Evolutionary conservation across 2,797 vertebrate species (phyloP), one percentile per base, ranked within the genome.

Genomic region (Meriones psammophilus): DNA sequence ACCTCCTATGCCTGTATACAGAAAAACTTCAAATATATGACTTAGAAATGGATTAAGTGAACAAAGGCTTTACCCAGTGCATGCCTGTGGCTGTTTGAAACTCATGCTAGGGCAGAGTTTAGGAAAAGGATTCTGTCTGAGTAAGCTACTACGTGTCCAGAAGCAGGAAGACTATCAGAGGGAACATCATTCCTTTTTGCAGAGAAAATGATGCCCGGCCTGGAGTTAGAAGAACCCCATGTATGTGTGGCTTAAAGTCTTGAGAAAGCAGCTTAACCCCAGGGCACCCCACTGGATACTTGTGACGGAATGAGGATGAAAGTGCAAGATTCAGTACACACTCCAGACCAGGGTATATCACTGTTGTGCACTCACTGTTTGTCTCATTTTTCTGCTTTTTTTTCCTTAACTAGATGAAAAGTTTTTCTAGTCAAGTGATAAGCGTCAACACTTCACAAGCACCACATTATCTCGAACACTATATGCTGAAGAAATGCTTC

Each of bases 21-120:
- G 71, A 81, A 87, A 94, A 54, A 50, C 54, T 84, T 89, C 24
- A 79, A 62, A 64, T 50, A 91, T 69, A 74, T 74, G 87, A 90
- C 85, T 96, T 81, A 95, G 73, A 92, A 89, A 88, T 81, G 91
- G 89, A 96, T 94, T 90, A 92, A 88, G 10, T 5, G 12, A 85
- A 94, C 83, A 94, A 95, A 97, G 66, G 68, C 12, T 33, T 74
- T 80, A 76, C 20, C 87, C 17, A 26, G 39, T 68, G 30, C 56
- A 68, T 81, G 96, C 94, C 76, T 54, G 64, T 88, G 89, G 96
- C 76, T 88, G 26, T 68, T 22, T 10, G 36, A 73, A 89, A 18
- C 71, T 60, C 96, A 97, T 86, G 97, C 93, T 80, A n/a, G 62
- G 78, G 62, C 94, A 96, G 50, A 79, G 76, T 9, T 69, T 33